Evolutionary conservation across 2,888 invertebrate genomes (phyloP), one percentile per base, ranked within the genome.

Genomic region (Iphiclides podalirius): DNA sequence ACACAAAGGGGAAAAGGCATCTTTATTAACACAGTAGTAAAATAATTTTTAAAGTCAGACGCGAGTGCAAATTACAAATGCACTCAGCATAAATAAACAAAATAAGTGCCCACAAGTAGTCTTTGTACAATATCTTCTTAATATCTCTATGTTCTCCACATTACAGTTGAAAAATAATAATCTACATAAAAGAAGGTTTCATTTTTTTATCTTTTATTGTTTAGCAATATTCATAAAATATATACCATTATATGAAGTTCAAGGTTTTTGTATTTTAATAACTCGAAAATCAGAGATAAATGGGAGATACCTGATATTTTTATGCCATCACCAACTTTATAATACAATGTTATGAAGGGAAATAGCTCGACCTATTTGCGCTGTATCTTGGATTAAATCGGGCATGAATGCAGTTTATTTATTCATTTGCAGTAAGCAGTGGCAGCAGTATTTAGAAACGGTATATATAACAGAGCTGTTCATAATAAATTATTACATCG

Each of bases 311-410:
- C n/a, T n/a, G n/a, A n/a, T n/a, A n/a, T n/a, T n/a, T n/a, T n/a
- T n/a, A n/a, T n/a, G n/a, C n/a, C n/a, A n/a, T n/a, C n/a, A n/a
- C n/a, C n/a, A n/a, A n/a, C n/a, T n/a, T n/a, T n/a, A n/a, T n/a
- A n/a, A n/a, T n/a, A n/a, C n/a, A n/a, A n/a, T n/a, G n/a, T n/a
- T n/a, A n/a, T n/a, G n/a, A n/a, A 28, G 45, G 35, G 40, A 50
- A 45, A 45, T 44, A 35, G 36, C 50, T 36, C 35, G 45, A 50
- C 40, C 44, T 44, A 50, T 45, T 31, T 50, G 20, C 31, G 45
- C 28, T 38, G 37, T 39, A 44, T 44, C 49, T 44, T 36, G 50
- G 15, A 45, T 45, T 44, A 36, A 45, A 50, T 50, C 36, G 36
- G 36, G 43, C 40, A 40, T 45, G 42, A 28, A 40, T 42, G 36